These are phyloP conservation scores for Streblospio benedicti DNA, from an alignment of 1,140 invertebrate genomes.

Conservation along the genomic window DNA sequence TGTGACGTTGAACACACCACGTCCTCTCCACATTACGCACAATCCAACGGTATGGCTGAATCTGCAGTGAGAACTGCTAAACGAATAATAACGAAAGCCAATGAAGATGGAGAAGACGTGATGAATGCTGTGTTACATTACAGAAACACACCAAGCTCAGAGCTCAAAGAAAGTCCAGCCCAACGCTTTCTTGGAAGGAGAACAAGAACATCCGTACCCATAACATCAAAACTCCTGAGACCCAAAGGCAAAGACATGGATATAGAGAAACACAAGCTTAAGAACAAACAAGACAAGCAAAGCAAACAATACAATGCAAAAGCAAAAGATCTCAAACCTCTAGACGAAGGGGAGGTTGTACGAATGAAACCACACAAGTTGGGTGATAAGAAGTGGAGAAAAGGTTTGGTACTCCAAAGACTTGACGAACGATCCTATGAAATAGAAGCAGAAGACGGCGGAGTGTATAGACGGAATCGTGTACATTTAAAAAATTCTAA, in stretches of 20 bases:
- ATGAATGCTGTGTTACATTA: slow-evolving; percentile 15
- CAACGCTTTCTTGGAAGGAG: neutral
- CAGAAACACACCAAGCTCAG: slow-evolving; percentile 15
- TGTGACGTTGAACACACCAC: neutral
- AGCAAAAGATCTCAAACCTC: neutral
- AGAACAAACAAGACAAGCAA: neutral
- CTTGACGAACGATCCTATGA: neutral
- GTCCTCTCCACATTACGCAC: neutral
- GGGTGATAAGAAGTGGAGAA: neutral
- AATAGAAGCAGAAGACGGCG: neutral
- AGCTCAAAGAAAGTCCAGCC: neutral
- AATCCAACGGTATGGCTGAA: slow-evolving; percentile 9
- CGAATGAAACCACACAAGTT: neutral
- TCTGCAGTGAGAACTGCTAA: slow-evolving; percentile 7
- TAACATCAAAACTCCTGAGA: too few species aligned
- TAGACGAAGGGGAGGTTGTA: slow-evolving; percentile 1
- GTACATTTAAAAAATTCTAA: neutral
- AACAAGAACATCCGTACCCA: neutral
- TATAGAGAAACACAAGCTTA: neutral
- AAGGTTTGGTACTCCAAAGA: neutral
- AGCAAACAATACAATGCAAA: neutral
- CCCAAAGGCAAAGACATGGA: too few species aligned
- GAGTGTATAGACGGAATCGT: neutral
- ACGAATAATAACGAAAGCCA: slow-evolving; percentile 2
- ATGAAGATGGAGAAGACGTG: neutral